Evolutionary conservation across 2,888 invertebrate genomes (phyloP).

Genomic region (Pammene aurita): DNA sequence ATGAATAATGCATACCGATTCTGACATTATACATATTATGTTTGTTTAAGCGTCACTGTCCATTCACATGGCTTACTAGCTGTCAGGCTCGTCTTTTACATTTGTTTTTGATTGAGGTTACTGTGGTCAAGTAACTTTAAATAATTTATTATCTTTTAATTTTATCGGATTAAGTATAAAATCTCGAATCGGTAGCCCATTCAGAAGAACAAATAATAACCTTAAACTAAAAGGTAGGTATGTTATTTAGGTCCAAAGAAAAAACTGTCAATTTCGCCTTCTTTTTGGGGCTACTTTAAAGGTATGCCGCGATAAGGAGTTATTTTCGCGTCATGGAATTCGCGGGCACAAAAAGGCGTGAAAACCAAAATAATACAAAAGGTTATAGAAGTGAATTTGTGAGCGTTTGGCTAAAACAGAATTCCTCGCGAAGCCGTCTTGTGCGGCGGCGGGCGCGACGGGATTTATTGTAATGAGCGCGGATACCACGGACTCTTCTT

Average conservation of each 20-base stretch:
- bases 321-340: conserved; percentile 81
- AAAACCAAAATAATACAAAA: conserved; percentile 83
- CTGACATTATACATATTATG: conserved; percentile 33
- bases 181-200: conserved; percentile 56
- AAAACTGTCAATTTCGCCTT: conserved; percentile 69
- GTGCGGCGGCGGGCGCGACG: conserved; percentile 79
- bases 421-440: conserved; percentile 82
- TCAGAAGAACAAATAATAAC: conserved; percentile 62
- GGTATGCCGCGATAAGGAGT: conserved; percentile 81
- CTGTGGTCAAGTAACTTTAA: not conserved
- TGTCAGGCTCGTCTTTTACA: conserved; percentile 8
- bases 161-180: conserved; percentile 16
- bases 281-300: conserved; percentile 79
- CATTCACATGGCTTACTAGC: conserved; percentile 17
- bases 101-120: not conserved
- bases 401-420: conserved; percentile 82
- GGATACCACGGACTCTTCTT: conserved; percentile 72
- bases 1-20: conserved; percentile 48
- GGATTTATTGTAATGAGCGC: conserved; percentile 80
- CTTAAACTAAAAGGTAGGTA: conserved; percentile 59
- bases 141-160: conserved; percentile 9
- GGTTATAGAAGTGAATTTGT: conserved; percentile 81
- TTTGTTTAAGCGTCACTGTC: conserved; percentile 32
- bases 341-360: conserved; percentile 80
- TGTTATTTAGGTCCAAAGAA: conserved; percentile 72